These are phyloP conservation scores for Chiloscyllium punctatum DNA, from an alignment of 2,797 vertebrate genomes.

Conservation along the genomic window DNA sequence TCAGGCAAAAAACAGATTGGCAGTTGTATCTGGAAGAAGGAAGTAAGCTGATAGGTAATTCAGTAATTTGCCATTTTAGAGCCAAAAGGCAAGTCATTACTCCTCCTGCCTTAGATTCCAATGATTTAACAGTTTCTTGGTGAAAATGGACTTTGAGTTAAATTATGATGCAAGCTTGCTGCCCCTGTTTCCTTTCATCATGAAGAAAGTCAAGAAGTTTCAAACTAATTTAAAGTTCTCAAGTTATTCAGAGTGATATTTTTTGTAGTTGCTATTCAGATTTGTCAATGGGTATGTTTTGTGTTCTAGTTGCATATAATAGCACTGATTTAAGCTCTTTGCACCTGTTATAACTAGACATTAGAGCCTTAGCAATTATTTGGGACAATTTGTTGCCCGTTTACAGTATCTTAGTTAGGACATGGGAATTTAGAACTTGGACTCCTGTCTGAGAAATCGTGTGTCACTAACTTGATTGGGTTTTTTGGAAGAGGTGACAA, in stretches of 20 bases:
- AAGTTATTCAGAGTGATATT: too few species aligned
- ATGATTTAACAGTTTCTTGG: neutral
- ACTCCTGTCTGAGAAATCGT: too few species aligned
- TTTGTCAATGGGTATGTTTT: neutral
- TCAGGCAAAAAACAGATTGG: neutral
- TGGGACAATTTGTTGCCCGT: neutral
- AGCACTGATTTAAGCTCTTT: neutral
- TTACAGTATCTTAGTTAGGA: too few species aligned
- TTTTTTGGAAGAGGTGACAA: too few species aligned
- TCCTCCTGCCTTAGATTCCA: neutral
- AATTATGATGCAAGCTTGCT: neutral
- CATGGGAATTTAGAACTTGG: too few species aligned
- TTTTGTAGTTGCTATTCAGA: neutral
- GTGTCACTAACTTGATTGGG: too few species aligned
- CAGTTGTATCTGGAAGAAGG: neutral
- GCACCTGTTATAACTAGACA: neutral
- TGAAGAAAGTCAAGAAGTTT: neutral
- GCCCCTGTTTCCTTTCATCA: neutral
- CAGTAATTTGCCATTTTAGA: neutral
- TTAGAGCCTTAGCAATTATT: neutral
- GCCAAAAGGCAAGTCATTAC: neutral
- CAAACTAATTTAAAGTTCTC: neutral
- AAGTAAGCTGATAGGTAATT: neutral
- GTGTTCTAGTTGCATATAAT: neutral
- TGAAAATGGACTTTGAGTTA: neutral